phyloP scores from a whole-genome alignment of 2,888 invertebrate genomes.

The Tenodera sinensis region DNA sequence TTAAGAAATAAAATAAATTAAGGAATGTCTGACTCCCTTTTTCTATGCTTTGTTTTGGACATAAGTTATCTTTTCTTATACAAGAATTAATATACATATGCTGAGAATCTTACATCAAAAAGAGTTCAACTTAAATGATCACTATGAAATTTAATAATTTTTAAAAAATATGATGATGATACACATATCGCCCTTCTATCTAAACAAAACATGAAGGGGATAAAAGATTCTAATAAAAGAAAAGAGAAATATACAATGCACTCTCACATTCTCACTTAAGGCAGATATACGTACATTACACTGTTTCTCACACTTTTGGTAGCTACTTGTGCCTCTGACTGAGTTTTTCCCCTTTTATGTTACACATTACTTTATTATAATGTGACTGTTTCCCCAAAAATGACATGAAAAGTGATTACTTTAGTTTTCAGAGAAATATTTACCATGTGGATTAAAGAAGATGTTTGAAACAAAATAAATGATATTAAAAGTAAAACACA shows the following conservation, averaged over 20 bases:
- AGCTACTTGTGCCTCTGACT: neutral
- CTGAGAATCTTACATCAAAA: neutral
- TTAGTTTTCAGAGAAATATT: neutral
- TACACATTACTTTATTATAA: neutral
- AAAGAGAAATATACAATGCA: neutral
- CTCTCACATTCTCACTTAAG: neutral
- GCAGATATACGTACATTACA: neutral
- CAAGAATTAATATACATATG: neutral
- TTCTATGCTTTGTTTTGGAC: neutral
- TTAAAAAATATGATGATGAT: neutral
- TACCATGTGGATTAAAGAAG: neutral
- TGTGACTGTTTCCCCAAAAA: neutral
- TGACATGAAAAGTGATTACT: neutral
- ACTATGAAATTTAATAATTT: neutral
- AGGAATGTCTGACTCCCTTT: constrained; percentile 8
- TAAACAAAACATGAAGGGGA: neutral
- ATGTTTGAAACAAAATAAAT: constrained; percentile 10
- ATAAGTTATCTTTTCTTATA: neutral
- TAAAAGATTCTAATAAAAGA: neutral
- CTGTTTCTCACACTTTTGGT: neutral
- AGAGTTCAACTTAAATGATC: too few species aligned
- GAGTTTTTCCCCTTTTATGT: neutral
- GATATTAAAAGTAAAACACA: constrained; percentile 24
- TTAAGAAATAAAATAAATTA: constrained; percentile 12
- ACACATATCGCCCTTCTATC: neutral